phyloP scores from a whole-genome alignment of 2,888 invertebrate species.

The Osmoderma eremita region DNA sequence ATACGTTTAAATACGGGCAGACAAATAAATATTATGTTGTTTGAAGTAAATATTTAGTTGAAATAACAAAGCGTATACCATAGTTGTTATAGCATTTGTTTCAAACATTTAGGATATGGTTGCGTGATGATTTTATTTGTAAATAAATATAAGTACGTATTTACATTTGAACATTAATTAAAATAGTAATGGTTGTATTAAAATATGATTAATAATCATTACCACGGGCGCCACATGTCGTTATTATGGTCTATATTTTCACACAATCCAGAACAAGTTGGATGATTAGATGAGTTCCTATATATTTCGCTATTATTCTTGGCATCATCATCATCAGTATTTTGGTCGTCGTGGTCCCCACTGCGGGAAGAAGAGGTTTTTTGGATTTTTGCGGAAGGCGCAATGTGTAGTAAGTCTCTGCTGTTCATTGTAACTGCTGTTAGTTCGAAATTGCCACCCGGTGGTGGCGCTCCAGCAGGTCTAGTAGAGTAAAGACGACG shows the following conservation, averaged over 20 bases:
- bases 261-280: constrained; percentile 43
- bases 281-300: constrained; percentile 11
- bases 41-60: too few relatives aligned
- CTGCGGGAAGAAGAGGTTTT: constrained; percentile 40
- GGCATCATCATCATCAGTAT: too few relatives aligned
- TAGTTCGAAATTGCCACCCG: constrained; percentile 12
- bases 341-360: too few relatives aligned
- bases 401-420: constrained; percentile 36
- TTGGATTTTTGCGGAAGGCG: constrained; percentile 44
- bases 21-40: too few relatives aligned
- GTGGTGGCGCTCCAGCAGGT: too few relatives aligned
- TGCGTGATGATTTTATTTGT: too few relatives aligned
- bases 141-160: too few relatives aligned
- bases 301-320: background rate
- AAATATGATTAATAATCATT: background rate
- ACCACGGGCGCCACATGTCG: constrained; percentile 64
- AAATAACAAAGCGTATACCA: too few relatives aligned
- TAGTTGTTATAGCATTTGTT: too few relatives aligned
- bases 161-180: background rate
- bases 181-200: background rate
- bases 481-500: constrained; percentile 56
- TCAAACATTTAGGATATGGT: too few relatives aligned
- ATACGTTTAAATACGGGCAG: too few relatives aligned
- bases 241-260: constrained; percentile 52
- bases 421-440: too few relatives aligned